Evolutionary conservation across 1,140 invertebrate genomes (phyloP).

Genomic region (Meloidogyne hapla): DNA sequence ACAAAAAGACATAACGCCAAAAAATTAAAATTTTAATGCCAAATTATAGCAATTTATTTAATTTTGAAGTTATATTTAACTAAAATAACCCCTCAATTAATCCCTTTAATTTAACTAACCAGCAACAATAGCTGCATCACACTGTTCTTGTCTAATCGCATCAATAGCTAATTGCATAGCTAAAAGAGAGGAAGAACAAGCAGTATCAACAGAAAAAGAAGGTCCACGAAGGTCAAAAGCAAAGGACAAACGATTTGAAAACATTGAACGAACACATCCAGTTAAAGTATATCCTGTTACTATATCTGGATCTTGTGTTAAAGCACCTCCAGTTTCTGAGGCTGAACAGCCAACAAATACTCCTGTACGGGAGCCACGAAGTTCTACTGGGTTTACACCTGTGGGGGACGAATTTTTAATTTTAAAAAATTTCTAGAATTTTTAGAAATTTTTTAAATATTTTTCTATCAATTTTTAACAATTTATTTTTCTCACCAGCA

Average conservation of each 20-base stretch:
- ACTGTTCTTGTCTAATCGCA: slow-evolving; percentile 79
- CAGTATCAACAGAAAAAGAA: slow-evolving; percentile 88
- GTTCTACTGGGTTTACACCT: slow-evolving; percentile 72
- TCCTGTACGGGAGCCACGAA: slow-evolving; percentile 64
- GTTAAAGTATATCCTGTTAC: slow-evolving; percentile 87
- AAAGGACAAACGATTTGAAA: slow-evolving; percentile 90
- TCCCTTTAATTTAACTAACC: slow-evolving; percentile 66
- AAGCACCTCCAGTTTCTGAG: slow-evolving; percentile 72
- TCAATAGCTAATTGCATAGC: slow-evolving; percentile 79
- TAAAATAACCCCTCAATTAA: neutral
- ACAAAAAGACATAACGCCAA: too few relatives aligned
- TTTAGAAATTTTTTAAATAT: too few relatives aligned
- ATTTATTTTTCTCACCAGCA: slow-evolving; percentile 71
- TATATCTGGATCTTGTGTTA: slow-evolving; percentile 74
- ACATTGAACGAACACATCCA: slow-evolving; percentile 89
- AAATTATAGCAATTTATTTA: too few relatives aligned
- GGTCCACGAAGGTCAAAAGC: slow-evolving; percentile 83
- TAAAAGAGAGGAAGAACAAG: slow-evolving; percentile 86
- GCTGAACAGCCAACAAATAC: slow-evolving; percentile 64
- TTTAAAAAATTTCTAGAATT: slow-evolving; percentile 19
- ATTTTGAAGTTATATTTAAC: neutral
- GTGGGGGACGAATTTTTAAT: slow-evolving; percentile 34
- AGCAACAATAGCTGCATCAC: slow-evolving; percentile 87
- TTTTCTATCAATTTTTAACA: too few relatives aligned
- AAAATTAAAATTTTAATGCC: too few relatives aligned